Evolutionary conservation across 2,113 vertebrate genomes (phyloP), one percentile per base, ranked within the genome.

Genomic region (Ageneiosus marmoratus): DNA sequence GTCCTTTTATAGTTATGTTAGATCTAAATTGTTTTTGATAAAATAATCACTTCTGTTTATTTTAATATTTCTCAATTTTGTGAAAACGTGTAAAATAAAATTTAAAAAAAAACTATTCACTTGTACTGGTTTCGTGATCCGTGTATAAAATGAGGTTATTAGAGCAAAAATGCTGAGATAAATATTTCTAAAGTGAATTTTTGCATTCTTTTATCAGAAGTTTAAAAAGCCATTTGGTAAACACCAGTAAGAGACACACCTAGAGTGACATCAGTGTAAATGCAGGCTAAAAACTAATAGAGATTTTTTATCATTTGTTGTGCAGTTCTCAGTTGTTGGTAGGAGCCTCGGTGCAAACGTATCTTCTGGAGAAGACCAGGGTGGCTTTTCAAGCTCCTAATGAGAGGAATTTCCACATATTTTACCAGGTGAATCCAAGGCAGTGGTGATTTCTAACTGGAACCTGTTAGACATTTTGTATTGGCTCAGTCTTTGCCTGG

Each of bases 371-470:
- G 92, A 99, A 99, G 90, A 99, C 97, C 18, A 94, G 98, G 84
- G 96, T 99, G 84, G 90, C 95, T 77, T 94, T 92, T 86, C 97
- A 99, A 88, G 95, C 95, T 0, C 89, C 93, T 24, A 91, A 27
- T 9, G 98, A 99, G 88, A 97, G 97, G 88, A 99, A 99, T 91
- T 99, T 99, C 81, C 98, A 99, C 89, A 96, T 99, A 86, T 99
- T 99, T 89, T 99, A 99, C 86, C 97, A 99, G 96, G 98, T 95
- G 50, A 89, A 83, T 63, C 5, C 16, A 74, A 51, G n/a, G 16
- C 50, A 58, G 51, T 50, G 15, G 24, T 15, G 20, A 2, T 10
- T 10, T 7, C 53, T 58, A n/a, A 78, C 60, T 10, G 16, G 48
- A 8, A 32, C 29, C 50, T 22, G 16, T 51, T 20, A 4, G 2